A percentile compares a stretch with the other conserved stretches of the same genome.
Conservation (phyloP, 2,797 vertebrate genomes). For the Lithobates pipiens region DNA sequence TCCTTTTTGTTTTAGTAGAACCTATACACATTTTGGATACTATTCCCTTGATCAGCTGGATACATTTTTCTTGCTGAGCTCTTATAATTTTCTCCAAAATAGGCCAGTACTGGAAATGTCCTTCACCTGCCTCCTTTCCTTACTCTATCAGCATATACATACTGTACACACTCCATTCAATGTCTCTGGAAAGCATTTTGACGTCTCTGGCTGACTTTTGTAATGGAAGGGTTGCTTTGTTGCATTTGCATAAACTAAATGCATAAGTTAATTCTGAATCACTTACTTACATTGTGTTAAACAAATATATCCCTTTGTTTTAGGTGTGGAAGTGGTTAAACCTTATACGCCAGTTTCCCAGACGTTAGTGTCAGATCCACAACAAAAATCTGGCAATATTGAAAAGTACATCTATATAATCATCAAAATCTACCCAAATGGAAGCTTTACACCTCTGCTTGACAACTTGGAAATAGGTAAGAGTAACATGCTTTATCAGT, state of each 20-base stretch:
- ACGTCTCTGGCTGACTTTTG: background rate
- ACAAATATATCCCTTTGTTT: constrained; percentile 27
- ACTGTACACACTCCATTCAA: too few relatives aligned
- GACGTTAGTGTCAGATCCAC: constrained; percentile 73
- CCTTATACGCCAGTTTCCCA: constrained; percentile 90
- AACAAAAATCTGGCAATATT: constrained; percentile 65
- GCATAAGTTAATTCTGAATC: background rate
- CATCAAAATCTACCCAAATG: constrained; percentile 91
- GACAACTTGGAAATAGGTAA: constrained; percentile 84
- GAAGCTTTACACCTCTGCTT: constrained; percentile 85
- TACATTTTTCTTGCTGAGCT: too few relatives aligned
- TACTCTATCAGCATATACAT: too few relatives aligned
- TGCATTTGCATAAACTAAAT: background rate
- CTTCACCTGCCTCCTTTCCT: too few relatives aligned
- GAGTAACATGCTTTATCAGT: constrained; percentile 22
- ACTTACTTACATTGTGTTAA: background rate
- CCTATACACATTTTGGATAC: too few relatives aligned
- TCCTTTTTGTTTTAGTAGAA: too few relatives aligned
- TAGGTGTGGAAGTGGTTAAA: constrained; percentile 88
- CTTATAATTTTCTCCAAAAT: background rate
- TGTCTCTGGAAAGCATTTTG: background rate
- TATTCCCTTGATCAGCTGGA: too few relatives aligned
- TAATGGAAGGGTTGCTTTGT: background rate
- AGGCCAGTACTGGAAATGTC: too few relatives aligned
- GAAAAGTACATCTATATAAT: constrained; percentile 86